These are phyloP conservation scores for Rutilus rutilus DNA, from an alignment of 2,113 vertebrate genomes.

Conservation along the genomic window DNA sequence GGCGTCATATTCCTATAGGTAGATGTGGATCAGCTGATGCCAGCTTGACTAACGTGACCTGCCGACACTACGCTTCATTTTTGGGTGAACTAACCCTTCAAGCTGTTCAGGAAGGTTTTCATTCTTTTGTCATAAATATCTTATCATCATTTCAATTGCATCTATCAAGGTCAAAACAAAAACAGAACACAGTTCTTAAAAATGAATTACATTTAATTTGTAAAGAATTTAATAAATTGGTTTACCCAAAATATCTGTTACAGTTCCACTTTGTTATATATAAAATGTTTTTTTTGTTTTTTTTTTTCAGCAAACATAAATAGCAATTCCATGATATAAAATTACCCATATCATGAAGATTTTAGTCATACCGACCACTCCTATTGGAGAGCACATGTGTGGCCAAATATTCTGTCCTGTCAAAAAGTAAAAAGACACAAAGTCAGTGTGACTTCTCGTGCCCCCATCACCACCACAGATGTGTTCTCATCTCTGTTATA, in stretches of 20 bases:
- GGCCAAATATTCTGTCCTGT: not conserved
- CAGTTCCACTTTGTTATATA: not conserved
- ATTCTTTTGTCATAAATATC: not conserved
- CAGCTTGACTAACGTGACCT: too few relatives aligned
- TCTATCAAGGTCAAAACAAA: not conserved
- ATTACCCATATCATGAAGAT: not conserved
- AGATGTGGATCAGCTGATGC: too few relatives aligned
- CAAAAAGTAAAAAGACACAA: not conserved
- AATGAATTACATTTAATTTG: not conserved
- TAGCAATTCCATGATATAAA: not conserved
- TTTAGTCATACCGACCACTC: not conserved
- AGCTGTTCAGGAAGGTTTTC: not conserved
- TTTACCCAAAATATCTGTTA: not conserved
- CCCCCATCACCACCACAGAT: not conserved
- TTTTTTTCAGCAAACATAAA: not conserved
- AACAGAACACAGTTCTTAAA: not conserved
- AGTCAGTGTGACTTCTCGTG: not conserved
- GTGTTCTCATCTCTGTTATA: slow-evolving; percentile 17
- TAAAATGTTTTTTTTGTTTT: not conserved
- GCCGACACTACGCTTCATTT: too few relatives aligned
- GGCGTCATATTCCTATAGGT: too few relatives aligned
- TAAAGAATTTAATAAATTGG: not conserved
- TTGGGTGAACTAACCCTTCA: too few relatives aligned
- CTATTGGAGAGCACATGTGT: not conserved
- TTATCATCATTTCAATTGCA: not conserved